A percentile compares a stretch with the other conserved stretches of the same genome.
phyloP scores from a whole-genome alignment of 2,113 vertebrate species.

The Fulmarus glacialis region DNA sequence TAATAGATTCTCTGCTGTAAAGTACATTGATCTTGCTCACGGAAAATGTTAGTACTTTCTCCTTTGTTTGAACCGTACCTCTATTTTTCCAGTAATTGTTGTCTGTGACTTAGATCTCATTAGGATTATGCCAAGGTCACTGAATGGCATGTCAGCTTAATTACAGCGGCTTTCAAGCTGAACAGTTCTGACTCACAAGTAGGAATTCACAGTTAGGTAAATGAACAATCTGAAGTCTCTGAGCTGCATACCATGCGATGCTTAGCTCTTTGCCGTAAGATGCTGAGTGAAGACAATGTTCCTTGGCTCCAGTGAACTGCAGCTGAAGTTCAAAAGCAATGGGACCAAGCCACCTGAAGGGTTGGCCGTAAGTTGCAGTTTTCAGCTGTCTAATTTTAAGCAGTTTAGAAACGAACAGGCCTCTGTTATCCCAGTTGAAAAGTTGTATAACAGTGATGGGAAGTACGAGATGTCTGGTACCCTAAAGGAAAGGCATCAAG shows the following conservation, averaged over 20 bases:
- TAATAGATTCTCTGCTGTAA: conserved; percentile 11
- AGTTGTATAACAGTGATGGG: neutral
- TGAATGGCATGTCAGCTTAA: conserved; percentile 49
- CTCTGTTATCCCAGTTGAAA: neutral
- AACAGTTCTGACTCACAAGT: conserved; percentile 44
- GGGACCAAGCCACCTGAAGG: neutral
- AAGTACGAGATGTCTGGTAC: neutral
- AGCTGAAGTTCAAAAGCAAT: neutral
- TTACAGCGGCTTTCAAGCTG: conserved; percentile 32
- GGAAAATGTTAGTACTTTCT: conserved; percentile 53
- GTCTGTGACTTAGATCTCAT: conserved; percentile 71
- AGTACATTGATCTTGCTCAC: conserved; percentile 44
- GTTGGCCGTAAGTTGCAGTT: accelerated
- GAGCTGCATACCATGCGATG: neutral
- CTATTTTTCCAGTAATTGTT: conserved; percentile 54
- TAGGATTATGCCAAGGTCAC: conserved; percentile 68
- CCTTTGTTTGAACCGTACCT: conserved; percentile 43
- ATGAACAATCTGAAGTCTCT: conserved; percentile 54
- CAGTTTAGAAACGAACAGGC: neutral
- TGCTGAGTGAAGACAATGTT: neutral
- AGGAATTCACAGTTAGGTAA: conserved; percentile 57
- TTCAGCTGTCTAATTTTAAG: neutral
- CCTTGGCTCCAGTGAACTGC: neutral
- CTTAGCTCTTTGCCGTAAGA: neutral
- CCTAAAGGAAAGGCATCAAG: neutral